phyloP scores from a whole-genome alignment of 2,113 vertebrate species.

The Oceanodroma tethys region DNA sequence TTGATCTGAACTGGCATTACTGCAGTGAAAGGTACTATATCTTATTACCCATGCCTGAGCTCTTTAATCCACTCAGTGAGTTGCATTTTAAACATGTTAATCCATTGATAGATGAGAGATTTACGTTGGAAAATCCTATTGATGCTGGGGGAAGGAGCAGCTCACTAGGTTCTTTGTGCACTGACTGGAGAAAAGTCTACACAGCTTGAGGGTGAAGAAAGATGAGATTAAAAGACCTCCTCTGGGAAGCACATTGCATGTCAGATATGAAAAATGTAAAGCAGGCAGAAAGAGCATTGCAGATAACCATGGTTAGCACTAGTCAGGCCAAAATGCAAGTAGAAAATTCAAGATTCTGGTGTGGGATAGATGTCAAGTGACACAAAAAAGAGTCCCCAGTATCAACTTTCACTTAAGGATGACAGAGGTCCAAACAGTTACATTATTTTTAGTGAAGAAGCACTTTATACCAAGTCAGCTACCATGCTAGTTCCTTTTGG shows the following conservation, averaged over 20 bases:
- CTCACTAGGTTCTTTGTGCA: not conserved
- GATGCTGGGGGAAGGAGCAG: not conserved
- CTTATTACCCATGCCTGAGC: not conserved
- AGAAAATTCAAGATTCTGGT: not conserved
- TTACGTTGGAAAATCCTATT: not conserved
- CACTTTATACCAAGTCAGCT: not conserved
- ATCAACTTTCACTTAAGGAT: not conserved
- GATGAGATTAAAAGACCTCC: not conserved
- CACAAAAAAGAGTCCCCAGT: not conserved
- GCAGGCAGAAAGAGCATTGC: not conserved
- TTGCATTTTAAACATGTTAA: not conserved
- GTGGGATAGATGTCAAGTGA: not conserved
- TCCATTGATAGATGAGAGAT: constrained; percentile 14
- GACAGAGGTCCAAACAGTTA: not conserved
- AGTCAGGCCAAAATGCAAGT: not conserved
- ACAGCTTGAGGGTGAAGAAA: not conserved
- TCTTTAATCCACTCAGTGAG: not conserved
- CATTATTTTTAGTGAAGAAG: constrained; percentile 27
- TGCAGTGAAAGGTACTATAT: not conserved
- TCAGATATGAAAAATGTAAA: not conserved
- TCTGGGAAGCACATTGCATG: not conserved
- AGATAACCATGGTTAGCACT: not conserved
- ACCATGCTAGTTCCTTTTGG: not conserved
- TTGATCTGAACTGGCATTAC: not conserved
- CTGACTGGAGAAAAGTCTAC: not conserved